These are phyloP conservation scores for Physocephala rufipes DNA, from an alignment of 2,888 invertebrate genomes.

Conservation along the genomic window DNA sequence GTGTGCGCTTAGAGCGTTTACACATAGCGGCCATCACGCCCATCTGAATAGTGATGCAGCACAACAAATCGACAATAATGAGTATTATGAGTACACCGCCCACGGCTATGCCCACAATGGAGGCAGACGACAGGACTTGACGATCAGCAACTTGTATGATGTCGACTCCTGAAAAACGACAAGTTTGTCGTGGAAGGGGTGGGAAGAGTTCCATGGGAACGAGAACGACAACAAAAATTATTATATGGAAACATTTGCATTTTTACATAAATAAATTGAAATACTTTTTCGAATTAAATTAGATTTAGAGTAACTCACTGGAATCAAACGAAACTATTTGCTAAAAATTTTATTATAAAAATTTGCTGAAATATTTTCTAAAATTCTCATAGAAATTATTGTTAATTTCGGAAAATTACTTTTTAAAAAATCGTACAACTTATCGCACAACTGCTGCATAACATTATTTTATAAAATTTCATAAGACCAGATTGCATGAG, in stretches of 20 bases:
- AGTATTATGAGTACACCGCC: constrained; percentile 82
- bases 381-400: constrained; percentile 6
- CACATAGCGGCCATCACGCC: constrained; percentile 77
- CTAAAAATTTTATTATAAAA: constrained; percentile 5
- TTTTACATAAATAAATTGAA: not conserved
- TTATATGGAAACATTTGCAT: not conserved
- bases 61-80: constrained; percentile 85
- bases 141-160: constrained; percentile 62
- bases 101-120: constrained; percentile 86
- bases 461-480: constrained; percentile 25
- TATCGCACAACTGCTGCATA: constrained; percentile 28
- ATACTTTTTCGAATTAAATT: constrained; percentile 1
- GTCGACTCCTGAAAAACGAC: constrained; percentile 56
- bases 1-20: constrained; percentile 66
- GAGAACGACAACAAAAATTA: not conserved
- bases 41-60: constrained; percentile 74
- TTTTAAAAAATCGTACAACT: constrained; percentile 15
- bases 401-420: constrained; percentile 36
- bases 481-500: too few relatives aligned
- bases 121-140: constrained; percentile 67
- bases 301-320: not conserved
- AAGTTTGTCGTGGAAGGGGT: constrained; percentile 12
- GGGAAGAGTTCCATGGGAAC: not conserved
- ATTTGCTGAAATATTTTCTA: not conserved
- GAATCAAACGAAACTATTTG: not conserved